A percentile compares a stretch with the other conserved stretches of the same genome.
phyloP scores from a whole-genome alignment of 2,888 invertebrate species.

The Scaptomyza reducta region DNA sequence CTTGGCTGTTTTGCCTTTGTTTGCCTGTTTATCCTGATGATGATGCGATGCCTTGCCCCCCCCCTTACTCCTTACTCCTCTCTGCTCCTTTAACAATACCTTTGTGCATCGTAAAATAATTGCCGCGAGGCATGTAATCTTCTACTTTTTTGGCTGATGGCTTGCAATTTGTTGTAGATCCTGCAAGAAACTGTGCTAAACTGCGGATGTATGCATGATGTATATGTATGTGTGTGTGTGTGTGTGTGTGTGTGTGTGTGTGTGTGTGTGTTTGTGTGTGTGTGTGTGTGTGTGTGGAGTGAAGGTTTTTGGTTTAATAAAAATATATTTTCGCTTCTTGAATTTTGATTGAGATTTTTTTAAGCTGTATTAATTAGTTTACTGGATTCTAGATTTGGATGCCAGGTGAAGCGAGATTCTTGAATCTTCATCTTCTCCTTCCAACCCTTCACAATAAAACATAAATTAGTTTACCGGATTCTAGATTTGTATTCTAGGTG shows the following conservation, averaged over 20 bases:
- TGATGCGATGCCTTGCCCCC: conserved; percentile 10
- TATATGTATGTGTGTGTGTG: conserved; percentile 20
- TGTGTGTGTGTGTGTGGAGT: conserved; percentile 20
- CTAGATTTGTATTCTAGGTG: too few species aligned
- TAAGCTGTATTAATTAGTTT: neutral
- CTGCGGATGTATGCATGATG: conserved; percentile 51
- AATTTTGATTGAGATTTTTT: neutral
- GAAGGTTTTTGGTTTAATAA: conserved; percentile 4
- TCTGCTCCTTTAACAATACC: conserved; percentile 80
- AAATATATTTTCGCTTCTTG: neutral
- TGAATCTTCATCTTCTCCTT: too few species aligned
- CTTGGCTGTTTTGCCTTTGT: conserved; percentile 45
- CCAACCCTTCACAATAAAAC: too few species aligned
- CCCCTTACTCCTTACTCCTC: conserved; percentile 22
- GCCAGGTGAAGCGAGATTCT: too few species aligned
- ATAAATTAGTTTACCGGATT: too few species aligned
- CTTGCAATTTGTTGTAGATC: conserved; percentile 61
- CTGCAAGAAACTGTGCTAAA: conserved; percentile 37
- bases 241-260: conserved; percentile 13
- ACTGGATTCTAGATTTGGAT: neutral
- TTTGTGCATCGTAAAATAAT: conserved; percentile 84
- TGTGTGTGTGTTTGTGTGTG: conserved; percentile 18
- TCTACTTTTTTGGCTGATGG: conserved; percentile 44
- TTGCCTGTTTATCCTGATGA: conserved; percentile 12
- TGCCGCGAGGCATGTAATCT: conserved; percentile 77